phyloP scores from a whole-genome alignment of 2,113 vertebrate genomes.

The Oncorhynchus mykiss region DNA sequence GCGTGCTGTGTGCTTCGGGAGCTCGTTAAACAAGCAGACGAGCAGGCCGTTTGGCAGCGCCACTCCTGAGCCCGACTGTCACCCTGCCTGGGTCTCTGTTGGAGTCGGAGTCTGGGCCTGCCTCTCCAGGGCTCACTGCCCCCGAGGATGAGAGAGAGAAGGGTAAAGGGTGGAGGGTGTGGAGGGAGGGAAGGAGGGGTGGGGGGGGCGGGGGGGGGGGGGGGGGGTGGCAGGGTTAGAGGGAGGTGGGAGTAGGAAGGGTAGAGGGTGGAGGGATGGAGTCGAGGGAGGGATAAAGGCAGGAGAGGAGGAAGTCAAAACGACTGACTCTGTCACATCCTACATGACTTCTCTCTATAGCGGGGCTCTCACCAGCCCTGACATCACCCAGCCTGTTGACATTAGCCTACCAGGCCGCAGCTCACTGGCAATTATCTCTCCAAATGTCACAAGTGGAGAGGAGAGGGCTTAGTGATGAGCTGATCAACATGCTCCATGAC shows the following conservation, averaged over 20 bases:
- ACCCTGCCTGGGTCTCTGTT: constrained; percentile 18
- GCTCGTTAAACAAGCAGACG: constrained; percentile 42
- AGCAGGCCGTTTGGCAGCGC: constrained; percentile 23
- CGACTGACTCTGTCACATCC: constrained; percentile 7
- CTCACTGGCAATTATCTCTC: constrained; percentile 28
- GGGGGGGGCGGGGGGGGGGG: background rate
- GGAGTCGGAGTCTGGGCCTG: background rate
- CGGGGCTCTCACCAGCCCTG: constrained; percentile 11
- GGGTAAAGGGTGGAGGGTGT: background rate
- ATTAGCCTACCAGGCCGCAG: constrained; percentile 27
- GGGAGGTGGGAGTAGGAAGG: background rate
- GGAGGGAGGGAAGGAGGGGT: background rate
- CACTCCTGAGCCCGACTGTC: constrained; percentile 25
- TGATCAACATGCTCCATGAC: constrained; percentile 22
- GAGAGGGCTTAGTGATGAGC: constrained; percentile 28
- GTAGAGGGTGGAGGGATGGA: background rate
- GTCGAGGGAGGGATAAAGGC: background rate
- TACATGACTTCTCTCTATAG: constrained; percentile 20
- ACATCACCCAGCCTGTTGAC: constrained; percentile 32
- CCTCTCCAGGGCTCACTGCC: background rate
- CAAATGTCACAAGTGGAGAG: constrained; percentile 34
- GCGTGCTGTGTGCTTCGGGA: constrained; percentile 41
- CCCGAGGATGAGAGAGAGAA: background rate
- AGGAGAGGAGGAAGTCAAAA: background rate
- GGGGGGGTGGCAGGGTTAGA: background rate